phyloP scores from a whole-genome alignment of 2,113 vertebrate species.

The Pao palembangensis region DNA sequence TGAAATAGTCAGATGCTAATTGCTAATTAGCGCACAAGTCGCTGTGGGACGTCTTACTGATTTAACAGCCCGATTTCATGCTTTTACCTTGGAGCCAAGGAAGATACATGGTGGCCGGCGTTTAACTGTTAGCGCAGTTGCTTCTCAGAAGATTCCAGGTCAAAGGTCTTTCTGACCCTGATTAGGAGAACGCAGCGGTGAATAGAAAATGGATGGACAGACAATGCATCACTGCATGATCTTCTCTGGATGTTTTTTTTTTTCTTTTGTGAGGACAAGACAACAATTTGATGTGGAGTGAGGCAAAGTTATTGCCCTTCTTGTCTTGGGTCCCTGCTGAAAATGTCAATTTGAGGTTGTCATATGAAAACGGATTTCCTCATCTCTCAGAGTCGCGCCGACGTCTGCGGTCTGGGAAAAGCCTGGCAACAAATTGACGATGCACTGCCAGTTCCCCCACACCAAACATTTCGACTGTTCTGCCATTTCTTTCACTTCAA shows the following conservation, averaged over 20 bases:
- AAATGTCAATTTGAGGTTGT: slow-evolving; percentile 26
- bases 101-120: too few relatives aligned
- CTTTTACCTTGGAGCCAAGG: background rate
- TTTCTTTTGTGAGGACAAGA: slow-evolving; percentile 22
- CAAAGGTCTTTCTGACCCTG: too few relatives aligned
- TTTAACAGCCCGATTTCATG: slow-evolving; percentile 55
- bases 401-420: slow-evolving; percentile 23
- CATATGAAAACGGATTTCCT: slow-evolving; percentile 18
- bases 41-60: slow-evolving; percentile 59
- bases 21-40: slow-evolving; percentile 64
- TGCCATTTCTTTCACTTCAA: slow-evolving; percentile 63
- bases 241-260: slow-evolving; percentile 8
- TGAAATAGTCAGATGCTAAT: slow-evolving; percentile 38
- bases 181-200: too few relatives aligned
- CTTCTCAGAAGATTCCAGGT: too few relatives aligned
- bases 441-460: slow-evolving; percentile 35
- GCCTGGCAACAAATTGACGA: slow-evolving; percentile 31
- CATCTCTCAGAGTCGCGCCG: slow-evolving; percentile 8
- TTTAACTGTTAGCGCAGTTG: too few relatives aligned
- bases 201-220: too few relatives aligned
- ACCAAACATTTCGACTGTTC: slow-evolving; percentile 36
- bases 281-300: slow-evolving; percentile 11
- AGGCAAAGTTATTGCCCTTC: slow-evolving; percentile 1
- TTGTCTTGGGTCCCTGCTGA: slow-evolving; percentile 5
- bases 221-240: slow-evolving; percentile 13